A percentile compares a stretch with the other conserved stretches of the same genome.
These are phyloP conservation scores for Meandrina meandrites DNA, from an alignment of 92 coral and sea anemone species.

Conservation along the genomic window DNA sequence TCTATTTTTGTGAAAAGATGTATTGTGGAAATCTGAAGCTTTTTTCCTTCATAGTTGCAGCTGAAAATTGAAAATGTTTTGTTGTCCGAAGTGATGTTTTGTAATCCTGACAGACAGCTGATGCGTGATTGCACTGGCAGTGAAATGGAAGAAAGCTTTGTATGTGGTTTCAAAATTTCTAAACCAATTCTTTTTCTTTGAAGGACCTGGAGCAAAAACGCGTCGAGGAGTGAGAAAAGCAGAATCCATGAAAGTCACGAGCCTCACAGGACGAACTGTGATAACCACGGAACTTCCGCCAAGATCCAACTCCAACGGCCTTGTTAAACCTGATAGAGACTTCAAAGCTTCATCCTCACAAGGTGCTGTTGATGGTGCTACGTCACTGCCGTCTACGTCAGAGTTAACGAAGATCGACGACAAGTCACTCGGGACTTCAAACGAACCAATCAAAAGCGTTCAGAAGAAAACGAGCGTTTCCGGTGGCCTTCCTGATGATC, in stretches of 20 bases:
- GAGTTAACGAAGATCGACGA: slow-evolving; percentile 3
- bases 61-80: not conserved
- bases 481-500: slow-evolving; percentile 35
- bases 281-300: slow-evolving; percentile 87
- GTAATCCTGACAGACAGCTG: not conserved
- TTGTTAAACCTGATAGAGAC: slow-evolving; percentile 12
- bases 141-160: not conserved
- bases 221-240: slow-evolving; percentile 75
- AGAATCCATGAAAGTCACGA: slow-evolving; percentile 95
- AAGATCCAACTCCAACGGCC: slow-evolving; percentile 57
- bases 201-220: slow-evolving; percentile 93
- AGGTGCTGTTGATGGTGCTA: slow-evolving; percentile 25
- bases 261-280: slow-evolving; percentile 83
- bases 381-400: slow-evolving; percentile 8
- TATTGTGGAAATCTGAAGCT: not conserved
- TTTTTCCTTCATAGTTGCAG: not conserved
- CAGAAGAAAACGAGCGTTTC: slow-evolving; percentile 16
- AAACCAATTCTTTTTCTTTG: not conserved
- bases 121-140: not conserved
- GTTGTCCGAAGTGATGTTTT: not conserved
- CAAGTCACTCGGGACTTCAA: not conserved
- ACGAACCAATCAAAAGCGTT: not conserved
- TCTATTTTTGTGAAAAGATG: not conserved
- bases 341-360: slow-evolving; percentile 14
- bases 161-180: not conserved